A percentile compares a stretch with the other conserved stretches of the same genome.
These are phyloP conservation scores for Protosalanx chinensis DNA, from an alignment of 2,797 vertebrate genomes.

Conservation along the genomic window DNA sequence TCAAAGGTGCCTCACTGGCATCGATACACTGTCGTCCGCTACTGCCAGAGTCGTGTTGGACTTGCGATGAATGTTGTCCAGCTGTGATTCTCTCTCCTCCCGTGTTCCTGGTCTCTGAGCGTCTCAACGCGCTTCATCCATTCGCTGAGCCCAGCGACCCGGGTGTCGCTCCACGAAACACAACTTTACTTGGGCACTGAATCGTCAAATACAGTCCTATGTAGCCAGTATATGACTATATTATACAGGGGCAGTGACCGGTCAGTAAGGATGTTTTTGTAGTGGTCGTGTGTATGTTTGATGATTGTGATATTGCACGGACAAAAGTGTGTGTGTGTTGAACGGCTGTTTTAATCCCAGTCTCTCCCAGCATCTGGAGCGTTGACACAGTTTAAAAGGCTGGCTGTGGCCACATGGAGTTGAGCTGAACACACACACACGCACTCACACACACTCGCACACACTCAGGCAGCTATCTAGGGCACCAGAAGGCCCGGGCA, in stretches of 20 bases:
- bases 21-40: slow-evolving; percentile 32
- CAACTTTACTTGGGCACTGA: no score
- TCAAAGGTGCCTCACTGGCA: slow-evolving; percentile 57
- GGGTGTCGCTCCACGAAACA: no score
- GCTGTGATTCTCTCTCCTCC: background rate
- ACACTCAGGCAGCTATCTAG: slow-evolving; percentile 67
- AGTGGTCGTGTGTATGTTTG: slow-evolving; percentile 23
- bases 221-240: no score
- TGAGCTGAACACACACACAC: slow-evolving; percentile 49
- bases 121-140: no score
- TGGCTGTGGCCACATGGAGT: slow-evolving; percentile 65
- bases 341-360: slow-evolving; percentile 62
- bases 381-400: slow-evolving; percentile 74
- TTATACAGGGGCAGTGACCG: background rate
- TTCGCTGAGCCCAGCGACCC: no score
- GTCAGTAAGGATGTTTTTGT: slow-evolving; percentile 62
- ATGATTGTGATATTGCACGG: slow-evolving; percentile 13
- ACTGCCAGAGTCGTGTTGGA: slow-evolving; percentile 52
- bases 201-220: no score
- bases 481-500: slow-evolving; percentile 79
- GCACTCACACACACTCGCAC: slow-evolving; percentile 28
- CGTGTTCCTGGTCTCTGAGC: background rate
- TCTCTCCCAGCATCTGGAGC: slow-evolving; percentile 78
- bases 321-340: slow-evolving; percentile 16
- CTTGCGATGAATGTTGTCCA: slow-evolving; percentile 6